Evolutionary conservation across 1,140 invertebrate genomes (phyloP), one percentile per base, ranked within the genome.

Genomic region (Listronotus oregonensis): DNA sequence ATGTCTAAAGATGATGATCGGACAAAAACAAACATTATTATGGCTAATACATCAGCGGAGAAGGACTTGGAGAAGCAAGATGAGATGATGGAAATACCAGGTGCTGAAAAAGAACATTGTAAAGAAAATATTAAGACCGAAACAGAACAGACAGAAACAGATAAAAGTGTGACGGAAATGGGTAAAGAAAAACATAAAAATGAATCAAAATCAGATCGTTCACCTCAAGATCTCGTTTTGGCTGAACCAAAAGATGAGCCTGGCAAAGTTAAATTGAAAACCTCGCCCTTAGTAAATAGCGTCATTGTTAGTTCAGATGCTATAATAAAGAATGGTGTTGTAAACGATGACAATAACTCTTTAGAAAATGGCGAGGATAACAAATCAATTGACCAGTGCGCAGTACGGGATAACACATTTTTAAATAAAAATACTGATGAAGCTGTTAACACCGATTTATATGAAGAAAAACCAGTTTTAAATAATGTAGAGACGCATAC

Each of bases 221-320:
- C 7, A 40, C 10, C 10, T 40, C 10, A 40, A 2, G 39, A 27
- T 5, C 21, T 27, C 21, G 21, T 2, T 7, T 4, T 1, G 1
- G 0, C 9, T 11, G 17, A 3, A 44, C 1, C n/a, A 11, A 8
- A 0, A 44, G 14, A 14, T 2, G 1, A 8, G 14, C 1, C 1
- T n/a, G n/a, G 6, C 2, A n/a, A 44, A 7, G 2, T 2, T 6
- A 14, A 14, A 44, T 2, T 2, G 14, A 14, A 44, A 11, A 44
- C 6, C 14, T 1, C n/a, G 14, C 1, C n/a, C 1, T 44, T 18
- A 14, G 9, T n/a, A 44, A 44, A 44, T 8, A 44, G 42, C 8
- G 42, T 44, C 5, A 44, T 44, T 44, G 42, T 44, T 44, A 44
- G n/a, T 44, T n/a, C 17, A 44, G 42, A 44, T 8, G 1, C 42